Conservation (phyloP, 2,888 invertebrate genomes). For the Sarcophaga subvicina region DNA sequence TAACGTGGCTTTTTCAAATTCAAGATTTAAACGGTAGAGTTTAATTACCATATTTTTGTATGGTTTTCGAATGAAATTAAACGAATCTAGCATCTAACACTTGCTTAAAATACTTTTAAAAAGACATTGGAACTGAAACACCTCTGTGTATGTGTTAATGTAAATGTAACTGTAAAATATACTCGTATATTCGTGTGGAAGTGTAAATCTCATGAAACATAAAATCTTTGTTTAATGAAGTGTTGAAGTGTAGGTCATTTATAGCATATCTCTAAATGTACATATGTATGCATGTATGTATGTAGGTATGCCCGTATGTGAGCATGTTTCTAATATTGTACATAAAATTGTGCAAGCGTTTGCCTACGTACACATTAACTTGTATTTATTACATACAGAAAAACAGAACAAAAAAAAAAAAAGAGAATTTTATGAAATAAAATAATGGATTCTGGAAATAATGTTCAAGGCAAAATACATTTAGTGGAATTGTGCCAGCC, state of each 20-base stretch:
- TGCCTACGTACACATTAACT: not conserved
- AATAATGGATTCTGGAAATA: conserved; percentile 48
- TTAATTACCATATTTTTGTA: too few species aligned
- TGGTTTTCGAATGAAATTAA: too few species aligned
- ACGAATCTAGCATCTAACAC: too few species aligned
- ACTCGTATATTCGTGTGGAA: not conserved
- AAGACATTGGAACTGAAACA: conserved; percentile 17
- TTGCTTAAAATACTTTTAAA: not conserved
- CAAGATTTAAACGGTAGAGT: too few species aligned
- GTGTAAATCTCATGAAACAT: conserved; percentile 50
- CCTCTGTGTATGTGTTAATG: not conserved
- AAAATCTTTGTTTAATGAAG: conserved; percentile 54
- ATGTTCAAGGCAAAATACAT: conserved; percentile 41
- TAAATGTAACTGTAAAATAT: not conserved
- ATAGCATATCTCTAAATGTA: not conserved
- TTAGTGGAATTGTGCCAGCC: conserved; percentile 38
- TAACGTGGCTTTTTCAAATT: too few species aligned
- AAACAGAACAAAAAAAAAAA: not conserved
- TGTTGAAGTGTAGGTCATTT: conserved; percentile 52
- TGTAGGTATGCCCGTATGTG: not conserved
- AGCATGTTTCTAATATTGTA: not conserved
- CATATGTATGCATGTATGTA: not conserved
- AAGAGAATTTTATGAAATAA: conserved; percentile 10
- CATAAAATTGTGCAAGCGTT: not conserved
- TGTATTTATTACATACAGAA: not conserved